These are phyloP conservation scores for Elegia similella DNA, from an alignment of 2,888 invertebrate species.

Conservation along the genomic window DNA sequence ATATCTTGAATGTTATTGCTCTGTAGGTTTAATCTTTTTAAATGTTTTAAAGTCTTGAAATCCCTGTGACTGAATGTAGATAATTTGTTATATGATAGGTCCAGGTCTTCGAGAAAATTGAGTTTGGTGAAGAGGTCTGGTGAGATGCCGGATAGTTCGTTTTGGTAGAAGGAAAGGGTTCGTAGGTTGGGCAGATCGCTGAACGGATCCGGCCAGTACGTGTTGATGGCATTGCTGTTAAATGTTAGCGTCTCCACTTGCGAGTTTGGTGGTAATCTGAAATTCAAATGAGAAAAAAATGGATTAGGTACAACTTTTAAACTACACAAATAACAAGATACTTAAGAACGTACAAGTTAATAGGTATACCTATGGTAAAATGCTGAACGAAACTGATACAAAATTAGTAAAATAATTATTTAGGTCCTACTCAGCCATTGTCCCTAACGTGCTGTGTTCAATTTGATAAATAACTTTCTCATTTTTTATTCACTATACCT, in stretches of 20 bases:
- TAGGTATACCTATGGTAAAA: too few relatives aligned
- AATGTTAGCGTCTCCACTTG: conserved; percentile 65
- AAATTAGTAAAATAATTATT: too few relatives aligned
- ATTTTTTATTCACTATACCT: too few relatives aligned
- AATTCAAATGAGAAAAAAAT: conserved; percentile 30
- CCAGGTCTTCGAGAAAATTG: conserved; percentile 65
- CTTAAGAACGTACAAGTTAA: too few relatives aligned
- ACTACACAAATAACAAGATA: too few relatives aligned
- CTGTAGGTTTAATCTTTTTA: conserved; percentile 26
- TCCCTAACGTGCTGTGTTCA: too few relatives aligned
- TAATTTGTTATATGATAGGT: conserved; percentile 77
- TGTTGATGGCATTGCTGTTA: conserved; percentile 65
- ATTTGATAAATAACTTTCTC: too few relatives aligned
- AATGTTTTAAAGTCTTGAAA: conserved; percentile 55
- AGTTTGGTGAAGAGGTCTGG: conserved; percentile 72
- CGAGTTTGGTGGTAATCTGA: conserved; percentile 67
- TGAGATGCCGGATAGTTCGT: conserved; percentile 67
- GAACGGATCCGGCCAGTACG: conserved; percentile 74
- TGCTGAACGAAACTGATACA: too few relatives aligned
- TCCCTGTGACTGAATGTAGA: conserved; percentile 58
- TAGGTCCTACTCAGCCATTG: too few relatives aligned
- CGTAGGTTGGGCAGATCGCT: conserved; percentile 60
- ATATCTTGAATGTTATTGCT: conserved; percentile 29
- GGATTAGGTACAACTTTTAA: not conserved
- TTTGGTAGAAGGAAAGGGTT: conserved; percentile 72